Evolutionary conservation across 2,797 vertebrate species (phyloP), one percentile per base, ranked within the genome.

Genomic region (Danio kyathit): DNA sequence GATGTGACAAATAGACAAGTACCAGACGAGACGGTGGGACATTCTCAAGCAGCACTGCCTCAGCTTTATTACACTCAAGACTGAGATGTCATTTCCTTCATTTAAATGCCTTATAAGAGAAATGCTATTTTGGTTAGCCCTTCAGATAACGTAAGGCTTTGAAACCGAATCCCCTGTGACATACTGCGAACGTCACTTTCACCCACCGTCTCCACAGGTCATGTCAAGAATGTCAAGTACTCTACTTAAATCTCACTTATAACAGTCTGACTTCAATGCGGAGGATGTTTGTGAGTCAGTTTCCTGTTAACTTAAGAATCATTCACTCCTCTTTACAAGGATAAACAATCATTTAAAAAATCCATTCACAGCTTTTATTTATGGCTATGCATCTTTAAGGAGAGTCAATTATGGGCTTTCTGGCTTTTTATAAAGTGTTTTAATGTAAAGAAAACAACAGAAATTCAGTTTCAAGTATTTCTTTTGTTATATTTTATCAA

Each of bases 131-230:
- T 16, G 41, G 70, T 65, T 63, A 48, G 29, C 57, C 59, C 69
- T 70, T 70, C 14, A 56, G 56, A 66, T 74, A 80, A 74, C 61
- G 16, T 80, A 80, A 66, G 61, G 61, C 41, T 64, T 56, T 80
- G 79, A 74, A 66, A 80, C 52, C 7, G 17, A 74, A 74, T 80
- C 70, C 51, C 46, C 21, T 41, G 60, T 74, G 70, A 80, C 79
- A 74, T 11, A 80, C 60, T 14, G 60, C 57, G 41, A 43, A 59
- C 51, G 51, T 74, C 79, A 80, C 61, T 80, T 80, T 80, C 70
- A 46, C 70, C 51, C 40, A 56, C 66, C 46, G 12, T 79, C 48
- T 72, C 46, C 17, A 1, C 17, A 13, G 38, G 48, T 72, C 46
- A 74, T 74, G 60, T 40, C 60, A 43, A 80, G 79, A 80, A 74